A percentile compares a stretch with the other conserved stretches of the same genome.
These are phyloP conservation scores for Plecotus auritus DNA, from an alignment of 2,113 vertebrate genomes.

Conservation along the genomic window DNA sequence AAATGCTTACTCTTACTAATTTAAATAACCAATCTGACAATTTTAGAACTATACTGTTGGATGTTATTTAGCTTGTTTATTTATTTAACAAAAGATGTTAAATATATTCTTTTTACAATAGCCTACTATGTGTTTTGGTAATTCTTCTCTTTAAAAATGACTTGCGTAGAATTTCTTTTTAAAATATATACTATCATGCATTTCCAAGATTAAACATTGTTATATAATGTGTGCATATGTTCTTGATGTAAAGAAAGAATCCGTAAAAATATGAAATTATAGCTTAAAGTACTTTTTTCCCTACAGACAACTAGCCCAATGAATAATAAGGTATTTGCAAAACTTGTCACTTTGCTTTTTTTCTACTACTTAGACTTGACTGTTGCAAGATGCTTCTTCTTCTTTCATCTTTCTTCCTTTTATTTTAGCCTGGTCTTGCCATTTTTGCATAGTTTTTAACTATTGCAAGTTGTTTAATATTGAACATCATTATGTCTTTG, in stretches of 20 bases:
- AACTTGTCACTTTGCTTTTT: background rate
- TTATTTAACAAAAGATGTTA: background rate
- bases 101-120: background rate
- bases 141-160: background rate
- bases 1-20: background rate
- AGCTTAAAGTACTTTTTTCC: background rate
- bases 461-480: background rate
- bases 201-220: background rate
- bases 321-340: background rate
- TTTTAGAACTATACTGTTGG: background rate
- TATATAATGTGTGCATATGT: background rate
- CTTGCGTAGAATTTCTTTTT: background rate
- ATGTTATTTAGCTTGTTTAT: background rate
- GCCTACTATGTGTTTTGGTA: background rate
- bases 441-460: background rate
- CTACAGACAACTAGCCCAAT: background rate
- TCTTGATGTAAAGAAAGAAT: background rate
- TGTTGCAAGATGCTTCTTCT: background rate
- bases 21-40: background rate
- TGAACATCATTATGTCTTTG: background rate
- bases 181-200: background rate
- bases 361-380: background rate
- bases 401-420: background rate
- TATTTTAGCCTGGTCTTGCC: background rate
- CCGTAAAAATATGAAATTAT: conserved; percentile 20